Evolutionary conservation across 2,797 vertebrate genomes (phyloP), one percentile per base, ranked within the genome.

Genomic region (Danio choprae): DNA sequence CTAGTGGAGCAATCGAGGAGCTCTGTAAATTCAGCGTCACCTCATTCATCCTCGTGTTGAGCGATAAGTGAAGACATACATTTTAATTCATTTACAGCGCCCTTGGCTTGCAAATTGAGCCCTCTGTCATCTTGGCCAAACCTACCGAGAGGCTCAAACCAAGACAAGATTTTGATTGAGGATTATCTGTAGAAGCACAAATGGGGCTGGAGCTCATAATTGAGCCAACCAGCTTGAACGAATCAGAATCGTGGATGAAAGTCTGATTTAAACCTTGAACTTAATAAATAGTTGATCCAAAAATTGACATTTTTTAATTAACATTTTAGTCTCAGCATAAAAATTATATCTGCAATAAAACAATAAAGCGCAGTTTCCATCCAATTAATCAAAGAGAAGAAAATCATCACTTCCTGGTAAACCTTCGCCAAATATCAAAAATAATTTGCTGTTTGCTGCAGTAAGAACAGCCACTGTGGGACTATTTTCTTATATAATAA

Each of bases 121-220:
- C 63, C 75, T 77, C 75, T 48, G 75, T 77, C 64, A 77, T 79
- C 56, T 22, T 15, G 76, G 46, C 65, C 76, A 70, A 78, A 70
- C 22, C 44, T 69, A 79, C 55, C 3, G 13, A 79, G 18, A 70
- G 44, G 18, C 18, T 78, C 67, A 77, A 38, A 41, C 16, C 36
- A 77, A 59, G 64, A 59, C 75, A 62, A 2, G 36, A 53, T 70
- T 70, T 18, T 60, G 76, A 79, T 51, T 70, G 44, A 70, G 44
- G 44, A 50, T 70, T 43, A 38, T 51, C 56, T 62, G 65, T 68
- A 50, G 56, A 78, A 60, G 55, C 6, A 7, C 44, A 60, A 70
- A 79, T 70, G 76, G 13, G 36, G 29, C 46, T 62, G 9, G 13
- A 60, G 43, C n/a, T 51, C 51, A 20, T 70, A 60, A 78, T 79